Evolutionary conservation across 2,113 vertebrate species (phyloP).

Genomic region (Ondatra zibethicus): DNA sequence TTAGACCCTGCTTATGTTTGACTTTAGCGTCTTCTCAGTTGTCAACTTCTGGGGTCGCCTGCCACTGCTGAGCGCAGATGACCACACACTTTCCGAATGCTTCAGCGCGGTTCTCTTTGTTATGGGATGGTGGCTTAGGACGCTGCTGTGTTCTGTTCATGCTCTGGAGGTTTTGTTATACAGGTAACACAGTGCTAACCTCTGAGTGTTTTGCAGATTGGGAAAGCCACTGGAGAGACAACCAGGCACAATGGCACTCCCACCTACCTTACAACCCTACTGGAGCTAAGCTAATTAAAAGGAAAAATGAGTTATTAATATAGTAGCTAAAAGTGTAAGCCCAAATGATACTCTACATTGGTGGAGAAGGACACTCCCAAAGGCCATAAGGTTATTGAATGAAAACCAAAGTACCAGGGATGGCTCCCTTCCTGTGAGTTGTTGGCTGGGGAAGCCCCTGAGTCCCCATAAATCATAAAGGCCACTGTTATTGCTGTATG

Average conservation of each 20-base stretch:
- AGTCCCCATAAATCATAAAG: background rate
- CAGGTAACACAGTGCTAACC: background rate
- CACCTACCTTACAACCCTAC: background rate
- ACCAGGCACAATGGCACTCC: background rate
- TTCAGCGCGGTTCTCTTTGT: background rate
- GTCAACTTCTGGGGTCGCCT: background rate
- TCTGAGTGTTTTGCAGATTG: background rate
- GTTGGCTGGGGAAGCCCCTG: background rate
- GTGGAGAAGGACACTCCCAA: background rate
- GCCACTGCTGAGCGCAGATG: background rate
- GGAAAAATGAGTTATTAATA: background rate
- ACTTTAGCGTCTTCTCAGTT: background rate
- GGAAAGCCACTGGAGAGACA: background rate
- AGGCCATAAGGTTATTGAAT: background rate
- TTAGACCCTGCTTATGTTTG: background rate
- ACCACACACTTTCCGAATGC: background rate
- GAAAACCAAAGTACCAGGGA: background rate
- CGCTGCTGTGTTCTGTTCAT: no score
- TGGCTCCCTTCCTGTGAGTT: background rate
- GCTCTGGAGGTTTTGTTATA: background rate
- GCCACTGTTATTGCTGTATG: background rate
- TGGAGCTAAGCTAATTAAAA: background rate
- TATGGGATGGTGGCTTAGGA: background rate
- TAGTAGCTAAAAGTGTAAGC: background rate
- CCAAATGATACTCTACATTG: background rate